Evolutionary conservation across 2,888 invertebrate genomes (phyloP), one percentile per base, ranked within the genome.

Genomic region (Acanthoscelides obtectus): DNA sequence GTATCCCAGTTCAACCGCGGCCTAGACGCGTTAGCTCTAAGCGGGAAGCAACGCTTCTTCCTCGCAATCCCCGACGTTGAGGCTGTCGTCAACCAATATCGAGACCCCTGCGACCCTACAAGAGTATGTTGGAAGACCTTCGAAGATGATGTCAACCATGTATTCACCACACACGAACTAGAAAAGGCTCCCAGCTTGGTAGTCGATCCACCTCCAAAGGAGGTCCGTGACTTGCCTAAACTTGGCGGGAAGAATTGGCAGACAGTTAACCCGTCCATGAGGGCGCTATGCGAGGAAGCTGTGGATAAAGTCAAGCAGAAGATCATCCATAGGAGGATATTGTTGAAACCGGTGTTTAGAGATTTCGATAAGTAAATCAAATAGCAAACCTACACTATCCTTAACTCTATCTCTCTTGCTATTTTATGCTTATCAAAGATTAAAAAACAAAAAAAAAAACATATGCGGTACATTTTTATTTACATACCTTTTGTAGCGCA

Each of bases 61-160:
- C 82, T 94, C 25, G 86, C 90, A 0, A 87, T 89, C 70, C 85
- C 87, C 0, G 94, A 94, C 84, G 86, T 91, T 64, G 84, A 88
- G 73, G 88, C 89, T 72, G 82, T 94, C n/a, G 87, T 89, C 77
- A 86, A 87, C 19, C 90, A 91, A 80, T 94, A 94, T 84, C 83
- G 88, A 73, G 93, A 94, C 86, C 91, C 92, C n/a, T 88, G 90
- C 77, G 93, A 94, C 83, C 84, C 85, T 0, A 87, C 88, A 70
- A 88, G 90, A 70, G 87, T 93, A 66, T 91, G 92, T 82, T 94
- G 94, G 94, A 88, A 89, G 72, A 90, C 90, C 22, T 94, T 94
- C 82, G 92, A 91, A 80, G 91, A 92, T 79, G 94, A 94, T 82
- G 90, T 94, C 76, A 92, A 94, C 80, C 90, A 91, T 81, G 93